Evolutionary conservation across 2,888 invertebrate species (phyloP).

Genomic region (Eugnorisma glareosa): DNA sequence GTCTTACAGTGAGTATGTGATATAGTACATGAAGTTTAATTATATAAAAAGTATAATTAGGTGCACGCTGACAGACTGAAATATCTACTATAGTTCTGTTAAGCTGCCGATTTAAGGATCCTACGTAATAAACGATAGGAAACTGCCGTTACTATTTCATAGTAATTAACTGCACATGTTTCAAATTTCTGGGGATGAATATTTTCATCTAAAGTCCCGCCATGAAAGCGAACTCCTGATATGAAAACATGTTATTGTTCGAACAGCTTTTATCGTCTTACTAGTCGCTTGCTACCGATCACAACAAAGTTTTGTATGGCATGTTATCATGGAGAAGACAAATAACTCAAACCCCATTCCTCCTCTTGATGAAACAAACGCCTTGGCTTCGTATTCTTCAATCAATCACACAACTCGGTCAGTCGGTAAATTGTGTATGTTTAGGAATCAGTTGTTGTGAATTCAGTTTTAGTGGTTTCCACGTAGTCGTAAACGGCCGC

Average conservation of each 20-base stretch:
- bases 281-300: neutral
- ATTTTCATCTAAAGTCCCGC: neutral
- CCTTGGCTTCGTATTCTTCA: neutral
- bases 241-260: neutral
- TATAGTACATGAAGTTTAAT: too few relatives aligned
- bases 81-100: neutral
- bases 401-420: neutral
- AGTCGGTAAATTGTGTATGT: conserved; percentile 24
- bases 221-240: neutral
- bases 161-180: neutral
- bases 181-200: neutral
- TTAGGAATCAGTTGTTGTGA: conserved; percentile 8
- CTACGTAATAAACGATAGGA: neutral
- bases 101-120: neutral
- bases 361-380: neutral
- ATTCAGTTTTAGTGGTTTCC: conserved; percentile 42
- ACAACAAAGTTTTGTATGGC: neutral
- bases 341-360: neutral
- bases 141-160: neutral
- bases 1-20: too few relatives aligned
- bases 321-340: neutral
- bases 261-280: neutral
- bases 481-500: conserved; percentile 68
- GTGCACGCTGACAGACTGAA: neutral
- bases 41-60: neutral